Evolutionary conservation across 2,888 invertebrate species (phyloP).

Genomic region (Trichopoda pennipes): DNA sequence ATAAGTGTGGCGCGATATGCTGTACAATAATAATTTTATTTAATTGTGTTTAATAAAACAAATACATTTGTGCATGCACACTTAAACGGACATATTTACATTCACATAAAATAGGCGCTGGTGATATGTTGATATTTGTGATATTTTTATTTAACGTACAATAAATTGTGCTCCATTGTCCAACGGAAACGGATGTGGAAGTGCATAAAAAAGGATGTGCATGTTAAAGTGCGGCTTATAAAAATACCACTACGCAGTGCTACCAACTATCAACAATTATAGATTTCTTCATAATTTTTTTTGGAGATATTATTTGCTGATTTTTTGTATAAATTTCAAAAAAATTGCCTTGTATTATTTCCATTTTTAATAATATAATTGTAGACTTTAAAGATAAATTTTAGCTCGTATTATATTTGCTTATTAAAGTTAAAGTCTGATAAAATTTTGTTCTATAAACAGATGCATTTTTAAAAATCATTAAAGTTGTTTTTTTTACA

Average conservation of each 20-base stretch:
- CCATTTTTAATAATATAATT: too few species aligned
- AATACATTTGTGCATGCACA: slow-evolving; percentile 28
- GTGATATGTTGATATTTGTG: slow-evolving; percentile 33
- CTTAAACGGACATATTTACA: slow-evolving; percentile 11
- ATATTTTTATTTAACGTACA: slow-evolving; percentile 44
- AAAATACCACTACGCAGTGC: slow-evolving; percentile 12
- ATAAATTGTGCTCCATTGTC: slow-evolving; percentile 54
- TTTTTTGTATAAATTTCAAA: not conserved
- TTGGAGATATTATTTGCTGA: not conserved
- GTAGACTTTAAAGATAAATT: too few species aligned
- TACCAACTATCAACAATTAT: slow-evolving; percentile 16
- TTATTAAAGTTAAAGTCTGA: too few species aligned
- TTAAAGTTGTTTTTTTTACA: too few species aligned
- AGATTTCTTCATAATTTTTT: not conserved
- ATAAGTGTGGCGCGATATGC: not conserved
- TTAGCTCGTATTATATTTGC: too few species aligned
- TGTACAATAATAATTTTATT: slow-evolving; percentile 55
- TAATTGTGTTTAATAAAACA: slow-evolving; percentile 57
- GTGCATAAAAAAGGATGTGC: slow-evolving; percentile 64
- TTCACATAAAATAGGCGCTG: not conserved
- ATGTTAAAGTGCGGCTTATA: slow-evolving; percentile 24
- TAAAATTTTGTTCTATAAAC: too few species aligned
- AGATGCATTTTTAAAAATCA: too few species aligned
- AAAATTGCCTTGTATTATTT: too few species aligned
- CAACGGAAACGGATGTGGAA: slow-evolving; percentile 62